Evolutionary conservation across 1,140 invertebrate species (phyloP).

Genomic region (Melanaphis sacchari): DNA sequence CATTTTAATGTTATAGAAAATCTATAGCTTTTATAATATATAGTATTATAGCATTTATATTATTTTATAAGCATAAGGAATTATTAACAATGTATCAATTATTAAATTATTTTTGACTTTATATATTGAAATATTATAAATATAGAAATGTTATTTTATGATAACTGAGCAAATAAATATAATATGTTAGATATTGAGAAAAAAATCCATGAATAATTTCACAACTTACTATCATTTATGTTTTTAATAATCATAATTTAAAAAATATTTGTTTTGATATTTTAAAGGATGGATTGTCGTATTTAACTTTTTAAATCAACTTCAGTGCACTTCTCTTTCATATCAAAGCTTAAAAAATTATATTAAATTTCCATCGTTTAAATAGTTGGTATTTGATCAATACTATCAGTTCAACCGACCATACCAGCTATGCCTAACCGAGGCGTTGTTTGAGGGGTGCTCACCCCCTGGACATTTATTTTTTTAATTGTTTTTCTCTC

Average conservation of each 20-base stretch:
- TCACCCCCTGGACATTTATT: constrained; percentile 40
- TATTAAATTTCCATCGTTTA: constrained; percentile 28
- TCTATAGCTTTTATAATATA: not conserved
- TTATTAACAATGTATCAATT: not conserved
- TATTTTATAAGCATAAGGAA: not conserved
- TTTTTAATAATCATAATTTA: not conserved
- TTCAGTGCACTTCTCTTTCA: not conserved
- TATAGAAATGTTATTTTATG: not conserved
- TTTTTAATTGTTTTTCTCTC: constrained; percentile 45
- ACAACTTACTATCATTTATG: not conserved
- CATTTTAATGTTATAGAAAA: not conserved
- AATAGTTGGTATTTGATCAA: constrained; percentile 41
- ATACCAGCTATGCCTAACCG: not conserved
- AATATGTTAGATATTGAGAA: not conserved
- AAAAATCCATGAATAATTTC: not conserved
- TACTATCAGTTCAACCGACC: constrained; percentile 33
- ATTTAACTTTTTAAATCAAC: not conserved
- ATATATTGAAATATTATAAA: not conserved
- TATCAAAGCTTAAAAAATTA: not conserved
- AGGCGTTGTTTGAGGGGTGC: constrained; percentile 38
- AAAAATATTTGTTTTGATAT: not conserved
- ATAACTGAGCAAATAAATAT: not conserved
- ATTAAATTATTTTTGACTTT: not conserved
- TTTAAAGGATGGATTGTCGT: not conserved
- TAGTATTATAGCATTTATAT: not conserved